Evolutionary conservation across 1,140 invertebrate species (phyloP), one percentile per base, ranked within the genome.

Genomic region (Battus philenor): DNA sequence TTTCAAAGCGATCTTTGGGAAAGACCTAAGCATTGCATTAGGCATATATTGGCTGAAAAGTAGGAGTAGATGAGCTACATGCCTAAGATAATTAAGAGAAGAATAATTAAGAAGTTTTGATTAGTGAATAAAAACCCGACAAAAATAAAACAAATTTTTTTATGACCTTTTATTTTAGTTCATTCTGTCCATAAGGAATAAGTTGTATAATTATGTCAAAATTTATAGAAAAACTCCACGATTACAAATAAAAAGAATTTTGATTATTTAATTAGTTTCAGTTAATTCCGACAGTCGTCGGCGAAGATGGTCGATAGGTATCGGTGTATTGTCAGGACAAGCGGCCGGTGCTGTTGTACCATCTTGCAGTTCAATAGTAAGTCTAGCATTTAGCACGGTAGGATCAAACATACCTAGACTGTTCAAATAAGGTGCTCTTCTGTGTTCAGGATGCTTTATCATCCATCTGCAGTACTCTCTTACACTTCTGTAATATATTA

Each of bases 391-490:
- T 10, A 87, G 54, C 3, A 80, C 68, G 0, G 61, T 70, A 0
- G 67, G 46, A 36, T 84, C 74, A 46, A 87, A 84, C 68, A 86
- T 73, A 8, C 78, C 76, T 9, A 79, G 63, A 32, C 74, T 81
- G 31, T 44, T 74, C 9, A 88, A 60, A 50, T 86, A 88, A 1
- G 72, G 73, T 3, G 87, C 75, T 15, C 71, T 61, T 8, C 74
- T 63, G 43, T 79, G 49, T 30, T 87, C 78, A 0, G 83, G 85
- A 49, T 88, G 87, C 1, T 86, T 71, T 18, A 84, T 82, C 64
- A 88, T 83, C 86, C 86, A 88, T 16, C 82, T 73, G 38, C 87
- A 88, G 45, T 84, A 88, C 45, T 86, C 86, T 49, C 80, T 81
- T 0, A 87, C 86, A 22, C 86, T 86, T 53, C 87, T 88, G 64